Evolutionary conservation across 2,113 vertebrate genomes (phyloP), one percentile per base, ranked within the genome.

Genomic region (Todiramphus saurophagus): DNA sequence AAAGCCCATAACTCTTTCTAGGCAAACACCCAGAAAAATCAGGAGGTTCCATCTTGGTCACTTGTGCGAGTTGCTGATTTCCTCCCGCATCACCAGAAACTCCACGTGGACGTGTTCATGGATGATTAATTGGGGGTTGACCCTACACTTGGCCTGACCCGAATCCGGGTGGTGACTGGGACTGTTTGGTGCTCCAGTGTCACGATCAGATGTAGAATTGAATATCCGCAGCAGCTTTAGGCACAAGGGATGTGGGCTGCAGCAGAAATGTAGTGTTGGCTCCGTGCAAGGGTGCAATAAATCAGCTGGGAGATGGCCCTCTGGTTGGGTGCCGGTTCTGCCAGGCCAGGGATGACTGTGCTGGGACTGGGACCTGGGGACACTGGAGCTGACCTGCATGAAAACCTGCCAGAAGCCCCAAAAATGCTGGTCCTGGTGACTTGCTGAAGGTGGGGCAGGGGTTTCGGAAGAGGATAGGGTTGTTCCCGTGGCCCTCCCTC

Each of bases 81-180:
- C 12, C 41, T 63, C n/a, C 63, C 64, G 59, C 16, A 3, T 63
- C 62, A 4, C 51, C 15, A 2, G 30, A 11, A 67, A 5, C 82
- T 62, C 83, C 2, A 0, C 7, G 4, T 0, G 1, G 78, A 16
- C 1, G 7, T 1, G 0, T 33, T 60, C 12, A 1, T 60, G 63
- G 67, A 1, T 66, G 66, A 15, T 62, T 18, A 35, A 53, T 86
- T 51, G 6, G 25, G 25, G 55, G 46, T 68, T 50, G 19, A 73
- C 84, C 87, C 76, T 70, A 23, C 87, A 3, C 83, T 39, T 37
- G 46, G 63, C 80, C 30, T 43, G 67, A 48, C 59, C 87, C 7
- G 4, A 43, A 56, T 58, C 81, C 46, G 55, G n/a, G 62, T 9
- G 9, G 43, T 5, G 58, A 8, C 18, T 8, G 60, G n/a, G 60